Evolutionary conservation across 2,113 vertebrate genomes (phyloP).

Genomic region (Phalacrocorax aristotelis): DNA sequence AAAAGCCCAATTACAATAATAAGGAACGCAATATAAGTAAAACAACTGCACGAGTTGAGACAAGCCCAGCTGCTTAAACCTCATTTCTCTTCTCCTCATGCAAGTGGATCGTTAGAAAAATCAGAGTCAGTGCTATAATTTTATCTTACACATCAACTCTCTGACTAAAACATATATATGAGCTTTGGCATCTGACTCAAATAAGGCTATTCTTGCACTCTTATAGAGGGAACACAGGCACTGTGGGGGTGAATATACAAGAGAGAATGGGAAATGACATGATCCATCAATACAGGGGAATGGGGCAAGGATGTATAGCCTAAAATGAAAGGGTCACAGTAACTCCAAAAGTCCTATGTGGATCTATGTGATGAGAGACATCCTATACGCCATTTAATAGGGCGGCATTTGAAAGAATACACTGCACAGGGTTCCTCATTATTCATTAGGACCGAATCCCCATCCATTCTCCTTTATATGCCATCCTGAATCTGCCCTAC

Average conservation of each 20-base stretch:
- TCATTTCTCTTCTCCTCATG: not conserved
- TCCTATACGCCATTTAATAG: not conserved
- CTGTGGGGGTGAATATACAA: not conserved
- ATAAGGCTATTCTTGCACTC: not conserved
- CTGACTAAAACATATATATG: slow-evolving; percentile 14
- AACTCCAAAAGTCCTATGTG: not conserved
- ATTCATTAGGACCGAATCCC: slow-evolving; percentile 44
- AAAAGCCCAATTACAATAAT: not conserved
- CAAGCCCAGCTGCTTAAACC: slow-evolving; percentile 16
- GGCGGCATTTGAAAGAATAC: not conserved
- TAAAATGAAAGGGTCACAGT: slow-evolving; percentile 60
- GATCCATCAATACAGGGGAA: not conserved
- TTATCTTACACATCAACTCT: not conserved
- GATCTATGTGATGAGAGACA: not conserved
- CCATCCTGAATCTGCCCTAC: slow-evolving; percentile 44
- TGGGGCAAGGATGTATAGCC: not conserved
- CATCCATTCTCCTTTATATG: slow-evolving; percentile 31
- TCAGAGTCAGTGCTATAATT: not conserved
- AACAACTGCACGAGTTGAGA: not conserved
- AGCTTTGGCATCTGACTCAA: not conserved
- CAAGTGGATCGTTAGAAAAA: not conserved
- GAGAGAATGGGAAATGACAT: not conserved
- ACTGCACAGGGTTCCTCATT: slow-evolving; percentile 43
- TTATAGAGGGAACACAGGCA: not conserved
- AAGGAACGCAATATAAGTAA: not conserved